Conservation (phyloP, 1,140 invertebrate genomes). For the Temnothorax curvispinosus region DNA sequence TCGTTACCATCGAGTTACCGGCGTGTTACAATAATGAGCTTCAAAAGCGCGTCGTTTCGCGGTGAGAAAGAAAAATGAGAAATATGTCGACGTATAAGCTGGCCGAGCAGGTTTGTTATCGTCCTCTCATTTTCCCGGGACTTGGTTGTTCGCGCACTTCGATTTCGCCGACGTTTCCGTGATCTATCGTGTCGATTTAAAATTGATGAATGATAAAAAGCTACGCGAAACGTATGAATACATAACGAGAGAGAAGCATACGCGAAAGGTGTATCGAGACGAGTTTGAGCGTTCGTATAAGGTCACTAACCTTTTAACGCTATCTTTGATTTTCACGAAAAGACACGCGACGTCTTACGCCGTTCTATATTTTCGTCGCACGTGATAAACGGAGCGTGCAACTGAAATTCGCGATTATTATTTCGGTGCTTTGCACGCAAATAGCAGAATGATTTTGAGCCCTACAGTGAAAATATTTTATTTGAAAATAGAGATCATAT, state of each 20-base stretch:
- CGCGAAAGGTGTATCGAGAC: neutral
- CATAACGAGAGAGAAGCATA: neutral
- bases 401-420: conserved; percentile 31
- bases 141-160: neutral
- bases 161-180: neutral
- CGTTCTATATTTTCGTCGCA: conserved; percentile 8
- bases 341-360: neutral
- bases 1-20: conserved; percentile 62
- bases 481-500: neutral
- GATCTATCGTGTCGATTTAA: conserved; percentile 31
- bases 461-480: conserved; percentile 31
- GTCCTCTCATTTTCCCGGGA: conserved; percentile 30
- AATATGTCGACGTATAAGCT: neutral
- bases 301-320: conserved; percentile 7
- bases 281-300: neutral
- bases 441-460: neutral
- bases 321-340: conserved; percentile 37
- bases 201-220: conserved; percentile 16
- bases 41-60: conserved; percentile 37
- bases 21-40: conserved; percentile 36
- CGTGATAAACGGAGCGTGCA: conserved; percentile 32
- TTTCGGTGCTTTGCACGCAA: conserved; percentile 21
- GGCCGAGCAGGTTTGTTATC: conserved; percentile 34
- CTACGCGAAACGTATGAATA: conserved; percentile 35
- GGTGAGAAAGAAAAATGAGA: neutral